Conservation (phyloP, 2,113 vertebrate genomes). For the Sebastes schlegelii region DNA sequence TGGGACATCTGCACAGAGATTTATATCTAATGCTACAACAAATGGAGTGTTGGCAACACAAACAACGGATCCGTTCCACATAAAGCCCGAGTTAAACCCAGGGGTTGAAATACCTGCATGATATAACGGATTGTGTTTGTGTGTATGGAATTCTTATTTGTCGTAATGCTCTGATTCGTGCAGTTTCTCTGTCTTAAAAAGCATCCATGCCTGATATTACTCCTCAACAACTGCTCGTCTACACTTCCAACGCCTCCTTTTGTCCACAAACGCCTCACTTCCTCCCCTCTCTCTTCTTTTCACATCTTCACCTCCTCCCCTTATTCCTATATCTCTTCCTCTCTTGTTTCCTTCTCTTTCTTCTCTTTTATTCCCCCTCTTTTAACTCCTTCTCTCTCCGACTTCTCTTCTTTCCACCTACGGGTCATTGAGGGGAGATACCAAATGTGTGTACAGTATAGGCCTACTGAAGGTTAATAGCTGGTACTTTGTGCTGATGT, state of each 20-base stretch:
- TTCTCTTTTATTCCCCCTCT: background rate
- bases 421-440: background rate
- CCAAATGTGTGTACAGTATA: background rate
- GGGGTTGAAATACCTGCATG: conserved; percentile 28
- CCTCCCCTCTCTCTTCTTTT: background rate
- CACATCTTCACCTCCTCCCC: background rate
- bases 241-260: background rate
- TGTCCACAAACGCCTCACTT: background rate
- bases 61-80: conserved; percentile 51
- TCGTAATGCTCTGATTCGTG: conserved; percentile 35
- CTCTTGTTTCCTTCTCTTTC: background rate
- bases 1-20: conserved; percentile 47
- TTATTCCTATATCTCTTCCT: background rate
- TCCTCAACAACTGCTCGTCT: conserved; percentile 19
- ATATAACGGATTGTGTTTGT: conserved; percentile 16
- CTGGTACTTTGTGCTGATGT: background rate
- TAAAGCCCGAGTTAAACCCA: conserved; percentile 37
- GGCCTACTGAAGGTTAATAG: conserved; percentile 18
- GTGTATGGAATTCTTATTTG: conserved; percentile 51
- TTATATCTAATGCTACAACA: conserved; percentile 58
- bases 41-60: conserved; percentile 50
- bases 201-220: conserved; percentile 65
- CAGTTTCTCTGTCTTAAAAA: conserved; percentile 41
- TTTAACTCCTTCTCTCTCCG: background rate
- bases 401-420: background rate